Percentiles rank a stretch among this genome's conserved stretches.
phyloP scores from a whole-genome alignment of 2,797 vertebrate species.

The Enteromius unitaeniatus region DNA sequence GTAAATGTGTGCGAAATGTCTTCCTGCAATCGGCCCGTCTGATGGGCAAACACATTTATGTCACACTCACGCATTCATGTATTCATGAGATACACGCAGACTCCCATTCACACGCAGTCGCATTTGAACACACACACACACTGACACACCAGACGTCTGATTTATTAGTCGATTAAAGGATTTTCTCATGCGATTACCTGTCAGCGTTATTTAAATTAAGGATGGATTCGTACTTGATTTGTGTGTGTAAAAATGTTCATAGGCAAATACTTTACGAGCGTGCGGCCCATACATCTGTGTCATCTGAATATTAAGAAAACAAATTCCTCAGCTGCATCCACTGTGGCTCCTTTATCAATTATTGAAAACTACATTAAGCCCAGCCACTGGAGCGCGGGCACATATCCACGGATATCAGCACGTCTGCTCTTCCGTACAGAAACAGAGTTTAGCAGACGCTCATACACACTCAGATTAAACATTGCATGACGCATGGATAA shows the following conservation, averaged over 20 bases:
- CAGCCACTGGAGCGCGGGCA: constrained; percentile 64
- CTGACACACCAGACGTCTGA: constrained; percentile 66
- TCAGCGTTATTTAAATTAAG: constrained; percentile 79
- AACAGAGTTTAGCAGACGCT: neutral
- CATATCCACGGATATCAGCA: constrained; percentile 57
- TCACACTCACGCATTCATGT: constrained; percentile 33
- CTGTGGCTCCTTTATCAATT: constrained; percentile 74
- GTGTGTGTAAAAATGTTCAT: constrained; percentile 75
- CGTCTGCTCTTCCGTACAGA: constrained; percentile 17
- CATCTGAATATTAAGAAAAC: constrained; percentile 78
- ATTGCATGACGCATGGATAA: constrained; percentile 1
- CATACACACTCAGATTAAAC: constrained; percentile 7
- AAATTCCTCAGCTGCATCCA: constrained; percentile 72
- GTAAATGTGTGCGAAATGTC: constrained; percentile 45
- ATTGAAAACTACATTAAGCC: constrained; percentile 72
- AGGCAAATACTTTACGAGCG: constrained; percentile 70
- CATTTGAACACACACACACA: constrained; percentile 37
- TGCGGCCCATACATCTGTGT: constrained; percentile 67
- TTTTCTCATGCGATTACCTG: constrained; percentile 78
- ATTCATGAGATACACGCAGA: constrained; percentile 51
- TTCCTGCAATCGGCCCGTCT: constrained; percentile 24
- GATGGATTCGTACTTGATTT: constrained; percentile 79
- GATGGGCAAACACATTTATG: constrained; percentile 28
- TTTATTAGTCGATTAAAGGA: constrained; percentile 82
- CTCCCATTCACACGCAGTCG: constrained; percentile 14